These are phyloP conservation scores for Colossoma macropomum DNA, from an alignment of 2,113 vertebrate genomes.

Conservation along the genomic window DNA sequence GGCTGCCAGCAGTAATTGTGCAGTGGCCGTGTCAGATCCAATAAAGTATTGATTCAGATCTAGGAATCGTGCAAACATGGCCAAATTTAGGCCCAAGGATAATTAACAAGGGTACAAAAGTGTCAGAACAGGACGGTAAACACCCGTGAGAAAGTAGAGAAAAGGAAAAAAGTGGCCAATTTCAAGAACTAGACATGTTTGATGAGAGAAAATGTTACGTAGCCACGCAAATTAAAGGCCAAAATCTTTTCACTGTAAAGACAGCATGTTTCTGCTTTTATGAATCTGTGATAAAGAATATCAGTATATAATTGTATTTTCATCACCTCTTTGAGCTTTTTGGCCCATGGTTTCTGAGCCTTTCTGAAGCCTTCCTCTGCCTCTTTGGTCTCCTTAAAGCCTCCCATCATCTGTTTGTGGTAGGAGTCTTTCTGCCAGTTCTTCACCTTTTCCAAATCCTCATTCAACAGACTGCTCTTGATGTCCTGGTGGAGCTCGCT, in stretches of 20 bases:
- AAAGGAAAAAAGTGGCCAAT: neutral
- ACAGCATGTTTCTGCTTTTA: too few species aligned
- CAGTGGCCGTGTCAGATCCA: neutral
- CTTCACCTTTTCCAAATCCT: slow-evolving; percentile 95
- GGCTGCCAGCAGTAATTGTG: neutral
- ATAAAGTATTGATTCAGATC: slow-evolving; percentile 9
- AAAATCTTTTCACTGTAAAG: too few species aligned
- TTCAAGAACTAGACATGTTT: neutral
- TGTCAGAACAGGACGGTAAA: neutral
- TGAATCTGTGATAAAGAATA: neutral
- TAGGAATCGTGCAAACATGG: neutral
- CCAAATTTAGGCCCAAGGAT: neutral
- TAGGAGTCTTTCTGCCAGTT: slow-evolving; percentile 98
- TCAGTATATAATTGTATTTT: too few species aligned
- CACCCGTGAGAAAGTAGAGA: neutral
- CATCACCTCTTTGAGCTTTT: slow-evolving; percentile 95
- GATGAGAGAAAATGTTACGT: neutral
- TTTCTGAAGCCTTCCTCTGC: slow-evolving; percentile 95
- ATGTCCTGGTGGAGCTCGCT: slow-evolving; percentile 94
- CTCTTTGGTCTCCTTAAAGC: slow-evolving; percentile 97
- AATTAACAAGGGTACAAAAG: slow-evolving; percentile 21
- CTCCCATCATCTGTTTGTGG: slow-evolving; percentile 98
- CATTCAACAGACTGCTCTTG: slow-evolving; percentile 87
- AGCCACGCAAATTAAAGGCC: neutral
- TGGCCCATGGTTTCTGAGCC: slow-evolving; percentile 98